Evolutionary conservation across 2,113 vertebrate species (phyloP), one percentile per base, ranked within the genome.

Genomic region (Ceyx cyanopectus): DNA sequence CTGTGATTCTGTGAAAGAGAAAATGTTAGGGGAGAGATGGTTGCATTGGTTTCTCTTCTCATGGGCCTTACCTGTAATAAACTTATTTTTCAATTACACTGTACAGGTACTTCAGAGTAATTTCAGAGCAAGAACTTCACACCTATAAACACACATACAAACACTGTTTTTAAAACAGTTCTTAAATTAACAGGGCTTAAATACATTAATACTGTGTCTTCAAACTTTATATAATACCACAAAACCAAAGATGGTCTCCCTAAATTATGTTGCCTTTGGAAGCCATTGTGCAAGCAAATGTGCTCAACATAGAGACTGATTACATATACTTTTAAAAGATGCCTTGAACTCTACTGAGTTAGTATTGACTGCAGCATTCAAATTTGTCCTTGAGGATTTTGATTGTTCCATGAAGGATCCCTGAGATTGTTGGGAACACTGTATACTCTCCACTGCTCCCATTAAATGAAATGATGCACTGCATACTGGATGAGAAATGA

Each of bases 311-410:
- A 82, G 83, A 48, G 9, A 75, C 9, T 14, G 21, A 76, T 69
- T 86, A 66, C 24, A 51, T 4, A 23, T 1, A n/a, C 54, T 81
- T 92, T 48, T 46, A 51, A 87, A 63, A 60, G 43, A 24, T 53
- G 48, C 24, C 30, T 69, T 85, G 62, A 79, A 63, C 48, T 76
- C 45, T 87, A 84, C 87, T 85, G 70, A 87, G 70, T 87, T 86
- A 87, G 46, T 29, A 10, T 37, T 62, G 84, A 60, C 74, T 65
- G 63, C 67, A 67, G 63, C 67, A 67, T 12, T 2, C 37, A 79
- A 77, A 92, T 67, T 82, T 82, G 67, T 77, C 92, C 91, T 94
- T 91, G 91, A 92, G 63, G 51, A 45, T 70, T 92, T 66, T 56
- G 34, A 60, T 76, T 77, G 70, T 77, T 70, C 68, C 85, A 82